Percentiles rank a stretch among this genome's conserved stretches.
Conservation (phyloP, 2,888 invertebrate genomes). For the Tetropium fuscum region DNA sequence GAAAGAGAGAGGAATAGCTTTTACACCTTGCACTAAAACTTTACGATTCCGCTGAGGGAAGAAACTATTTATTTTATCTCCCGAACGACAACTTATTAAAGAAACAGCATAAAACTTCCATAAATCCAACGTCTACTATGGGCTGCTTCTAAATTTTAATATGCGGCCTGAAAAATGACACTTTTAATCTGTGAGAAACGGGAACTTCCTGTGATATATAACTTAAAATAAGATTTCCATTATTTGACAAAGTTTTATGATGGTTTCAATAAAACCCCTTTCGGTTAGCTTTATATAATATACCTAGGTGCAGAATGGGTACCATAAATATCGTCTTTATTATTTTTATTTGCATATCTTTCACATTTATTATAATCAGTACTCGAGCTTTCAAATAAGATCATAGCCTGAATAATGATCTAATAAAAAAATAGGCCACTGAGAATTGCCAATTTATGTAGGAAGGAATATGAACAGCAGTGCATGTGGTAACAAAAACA, state of each 20-base stretch:
- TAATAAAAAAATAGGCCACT: not conserved
- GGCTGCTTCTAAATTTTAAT: constrained; percentile 46
- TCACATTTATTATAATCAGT: constrained; percentile 10
- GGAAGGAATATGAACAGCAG: no score
- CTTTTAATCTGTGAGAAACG: constrained; percentile 46
- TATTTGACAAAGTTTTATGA: constrained; percentile 40
- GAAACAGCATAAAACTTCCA: constrained; percentile 37
- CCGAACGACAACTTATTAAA: constrained; percentile 34
- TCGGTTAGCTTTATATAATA: constrained; percentile 5
- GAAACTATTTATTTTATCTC: constrained; percentile 21
- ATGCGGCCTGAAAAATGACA: constrained; percentile 47
- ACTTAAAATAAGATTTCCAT: constrained; percentile 32
- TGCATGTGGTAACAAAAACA: no score
- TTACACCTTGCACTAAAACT: constrained; percentile 32
- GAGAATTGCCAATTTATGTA: not conserved
- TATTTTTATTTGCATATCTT: constrained; percentile 18
- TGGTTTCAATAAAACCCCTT: constrained; percentile 12
- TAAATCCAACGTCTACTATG: constrained; percentile 40
- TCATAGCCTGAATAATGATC: not conserved
- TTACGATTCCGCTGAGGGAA: not conserved
- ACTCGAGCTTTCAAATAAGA: not conserved
- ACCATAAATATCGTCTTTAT: constrained; percentile 12
- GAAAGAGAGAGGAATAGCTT: no score
- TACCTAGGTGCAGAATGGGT: not conserved
- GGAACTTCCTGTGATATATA: constrained; percentile 33